Conservation (phyloP, 2,888 invertebrate species). For the Phaedon cochleariae region DNA sequence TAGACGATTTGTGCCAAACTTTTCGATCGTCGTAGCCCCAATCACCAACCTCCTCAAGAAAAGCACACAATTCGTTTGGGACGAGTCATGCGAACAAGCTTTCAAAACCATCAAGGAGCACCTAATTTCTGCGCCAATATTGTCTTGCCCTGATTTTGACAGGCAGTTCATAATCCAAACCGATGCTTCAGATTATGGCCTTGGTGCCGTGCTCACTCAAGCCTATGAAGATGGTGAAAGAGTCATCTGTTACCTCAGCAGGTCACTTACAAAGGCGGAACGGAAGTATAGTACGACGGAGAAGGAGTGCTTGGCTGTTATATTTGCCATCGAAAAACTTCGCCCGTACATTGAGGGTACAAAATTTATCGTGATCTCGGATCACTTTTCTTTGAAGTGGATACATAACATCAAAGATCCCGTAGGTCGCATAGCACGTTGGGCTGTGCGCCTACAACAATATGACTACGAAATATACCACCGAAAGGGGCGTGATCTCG, state of each 20-base stretch:
- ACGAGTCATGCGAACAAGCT: slow-evolving; percentile 22
- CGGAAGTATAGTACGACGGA: no score
- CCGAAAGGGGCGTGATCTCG: slow-evolving; percentile 22
- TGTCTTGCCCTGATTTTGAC: slow-evolving; percentile 29
- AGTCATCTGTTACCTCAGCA: slow-evolving; percentile 28
- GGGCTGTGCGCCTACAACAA: slow-evolving; percentile 26
- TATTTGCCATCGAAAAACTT: no score
- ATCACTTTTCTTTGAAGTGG: slow-evolving; percentile 21
- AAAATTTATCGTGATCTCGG: no score
- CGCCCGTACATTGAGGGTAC: no score
- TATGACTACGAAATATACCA: slow-evolving; percentile 36
- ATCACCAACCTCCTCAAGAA: slow-evolving; percentile 28
- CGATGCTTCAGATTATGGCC: slow-evolving; percentile 32
- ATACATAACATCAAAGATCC: slow-evolving; percentile 30
- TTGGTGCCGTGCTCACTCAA: slow-evolving; percentile 37
- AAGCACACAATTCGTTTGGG: slow-evolving; percentile 29
- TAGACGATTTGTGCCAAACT: slow-evolving; percentile 29
- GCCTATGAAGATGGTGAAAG: slow-evolving; percentile 15
- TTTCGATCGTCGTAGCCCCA: slow-evolving; percentile 27
- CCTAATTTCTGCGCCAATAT: slow-evolving; percentile 22
- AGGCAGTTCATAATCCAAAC: slow-evolving; percentile 36
- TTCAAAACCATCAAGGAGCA: slow-evolving; percentile 29
- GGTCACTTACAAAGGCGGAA: no score
- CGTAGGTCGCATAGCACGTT: slow-evolving; percentile 5
- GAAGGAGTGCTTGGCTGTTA: no score